Conservation (phyloP, 2,888 invertebrate genomes). For the Drosophila birchii region DNA sequence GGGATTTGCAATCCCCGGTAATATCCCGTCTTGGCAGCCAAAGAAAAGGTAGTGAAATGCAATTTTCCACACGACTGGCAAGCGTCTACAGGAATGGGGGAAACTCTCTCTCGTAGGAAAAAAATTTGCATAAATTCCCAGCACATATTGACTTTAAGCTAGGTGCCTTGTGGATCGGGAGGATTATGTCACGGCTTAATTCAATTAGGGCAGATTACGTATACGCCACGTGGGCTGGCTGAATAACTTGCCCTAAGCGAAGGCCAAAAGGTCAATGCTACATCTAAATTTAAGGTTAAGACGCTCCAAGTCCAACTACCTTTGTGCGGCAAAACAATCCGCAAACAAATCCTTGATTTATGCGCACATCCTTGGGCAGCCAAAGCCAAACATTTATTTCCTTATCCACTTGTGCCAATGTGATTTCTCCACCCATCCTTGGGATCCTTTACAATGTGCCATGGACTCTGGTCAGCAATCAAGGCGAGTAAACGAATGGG, state of each 20-base stretch:
- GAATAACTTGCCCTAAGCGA: slow-evolving; percentile 1
- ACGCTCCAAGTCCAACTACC: slow-evolving; percentile 68
- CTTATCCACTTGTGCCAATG: slow-evolving; percentile 82
- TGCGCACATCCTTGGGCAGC: slow-evolving; percentile 77
- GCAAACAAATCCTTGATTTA: slow-evolving; percentile 82
- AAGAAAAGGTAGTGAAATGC: slow-evolving; percentile 62
- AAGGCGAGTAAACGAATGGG: slow-evolving; percentile 52
- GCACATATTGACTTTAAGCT: slow-evolving; percentile 41
- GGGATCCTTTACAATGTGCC: background rate
- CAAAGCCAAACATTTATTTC: slow-evolving; percentile 80
- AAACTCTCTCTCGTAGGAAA: slow-evolving; percentile 42
- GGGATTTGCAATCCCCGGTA: slow-evolving; percentile 56
- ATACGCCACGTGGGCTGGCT: slow-evolving; percentile 63
- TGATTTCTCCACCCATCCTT: slow-evolving; percentile 56
- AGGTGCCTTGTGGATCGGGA: slow-evolving; percentile 18
- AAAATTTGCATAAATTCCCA: slow-evolving; percentile 66
- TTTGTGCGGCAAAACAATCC: slow-evolving; percentile 67
- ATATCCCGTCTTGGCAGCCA: slow-evolving; percentile 38
- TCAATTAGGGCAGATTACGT: slow-evolving; percentile 76
- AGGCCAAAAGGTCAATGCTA: slow-evolving; percentile 71
- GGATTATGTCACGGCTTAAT: slow-evolving; percentile 78
- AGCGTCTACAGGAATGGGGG: slow-evolving; percentile 42
- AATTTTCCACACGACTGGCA: slow-evolving; percentile 80
- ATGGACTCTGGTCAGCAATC: slow-evolving; percentile 61
- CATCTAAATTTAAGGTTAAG: slow-evolving; percentile 45